A percentile compares a stretch with the other conserved stretches of the same genome.
Conservation (phyloP, 2,797 vertebrate genomes). For the Chloroceryle inda region DNA sequence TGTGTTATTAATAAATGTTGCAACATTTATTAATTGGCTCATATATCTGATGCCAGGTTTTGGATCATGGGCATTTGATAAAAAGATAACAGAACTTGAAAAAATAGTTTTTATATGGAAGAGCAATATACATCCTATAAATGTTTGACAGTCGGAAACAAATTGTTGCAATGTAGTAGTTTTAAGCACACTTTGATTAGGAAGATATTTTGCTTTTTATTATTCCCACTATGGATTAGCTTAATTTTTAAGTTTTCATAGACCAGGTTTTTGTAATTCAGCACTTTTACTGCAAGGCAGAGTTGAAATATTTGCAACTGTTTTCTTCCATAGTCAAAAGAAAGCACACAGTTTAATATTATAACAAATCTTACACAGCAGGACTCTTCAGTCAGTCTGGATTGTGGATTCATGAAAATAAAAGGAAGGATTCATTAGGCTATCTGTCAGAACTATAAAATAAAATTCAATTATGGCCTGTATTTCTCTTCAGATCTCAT, state of each 20-base stretch:
- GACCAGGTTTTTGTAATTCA: not conserved
- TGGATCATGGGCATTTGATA: not conserved
- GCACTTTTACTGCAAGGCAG: not conserved
- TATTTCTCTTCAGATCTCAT: conserved; percentile 89
- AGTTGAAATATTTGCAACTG: not conserved
- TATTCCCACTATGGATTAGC: not conserved
- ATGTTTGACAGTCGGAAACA: not conserved
- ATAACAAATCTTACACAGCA: not conserved
- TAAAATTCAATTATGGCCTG: not conserved
- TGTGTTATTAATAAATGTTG: not conserved
- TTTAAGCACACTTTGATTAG: not conserved
- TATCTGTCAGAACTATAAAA: conserved; percentile 16
- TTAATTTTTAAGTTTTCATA: conserved; percentile 2
- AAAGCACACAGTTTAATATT: not conserved
- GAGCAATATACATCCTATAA: not conserved
- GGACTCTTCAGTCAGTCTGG: not conserved
- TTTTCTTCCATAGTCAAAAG: not conserved
- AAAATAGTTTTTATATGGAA: not conserved
- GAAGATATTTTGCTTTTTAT: conserved; percentile 4
- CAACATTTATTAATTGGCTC: not conserved
- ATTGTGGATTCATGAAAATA: not conserved
- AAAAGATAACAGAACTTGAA: not conserved
- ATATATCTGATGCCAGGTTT: not conserved
- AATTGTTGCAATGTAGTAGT: not conserved
- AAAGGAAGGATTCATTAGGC: not conserved